A percentile compares a stretch with the other conserved stretches of the same genome.
Evolutionary conservation across 2,888 invertebrate species (phyloP).

Genomic region (Antheraea yamamai): DNA sequence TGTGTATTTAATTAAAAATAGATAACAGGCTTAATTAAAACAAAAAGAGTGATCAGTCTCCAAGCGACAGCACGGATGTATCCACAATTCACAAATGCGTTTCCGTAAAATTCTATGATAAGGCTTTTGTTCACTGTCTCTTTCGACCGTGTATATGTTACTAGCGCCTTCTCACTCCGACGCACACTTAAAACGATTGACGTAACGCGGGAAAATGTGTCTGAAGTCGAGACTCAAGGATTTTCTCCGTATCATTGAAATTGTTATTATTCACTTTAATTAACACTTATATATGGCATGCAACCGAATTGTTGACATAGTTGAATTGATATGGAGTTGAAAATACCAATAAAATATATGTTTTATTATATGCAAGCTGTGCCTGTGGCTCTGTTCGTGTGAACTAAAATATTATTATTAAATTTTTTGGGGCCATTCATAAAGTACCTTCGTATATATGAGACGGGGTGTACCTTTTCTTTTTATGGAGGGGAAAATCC

Average conservation of each 20-base stretch:
- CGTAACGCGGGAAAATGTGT: conserved; percentile 57
- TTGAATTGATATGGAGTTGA: neutral
- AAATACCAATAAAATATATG: neutral
- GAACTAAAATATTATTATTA: neutral
- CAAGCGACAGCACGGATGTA: neutral
- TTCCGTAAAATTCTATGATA: conserved; percentile 46
- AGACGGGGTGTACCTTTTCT: no score
- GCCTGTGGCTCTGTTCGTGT: neutral
- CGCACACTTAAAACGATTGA: conserved; percentile 53
- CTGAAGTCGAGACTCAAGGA: conserved; percentile 48
- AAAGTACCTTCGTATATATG: no score
- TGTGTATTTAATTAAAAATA: neutral
- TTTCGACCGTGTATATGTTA: conserved; percentile 40
- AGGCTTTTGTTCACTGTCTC: conserved; percentile 51
- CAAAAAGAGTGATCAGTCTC: neutral
- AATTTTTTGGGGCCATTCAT: no score
- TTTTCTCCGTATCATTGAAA: conserved; percentile 40
- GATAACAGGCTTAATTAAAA: neutral
- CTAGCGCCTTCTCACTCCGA: conserved; percentile 40
- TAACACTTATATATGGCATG: conserved; percentile 11
- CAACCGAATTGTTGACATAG: neutral
- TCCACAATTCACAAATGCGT: neutral
- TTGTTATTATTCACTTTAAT: conserved; percentile 24
- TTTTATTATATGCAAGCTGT: neutral
- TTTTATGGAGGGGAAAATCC: no score